A percentile compares a stretch with the other conserved stretches of the same genome.
Conservation (phyloP, 2,888 invertebrate genomes). For the Cremastobaeus sp. region DNA sequence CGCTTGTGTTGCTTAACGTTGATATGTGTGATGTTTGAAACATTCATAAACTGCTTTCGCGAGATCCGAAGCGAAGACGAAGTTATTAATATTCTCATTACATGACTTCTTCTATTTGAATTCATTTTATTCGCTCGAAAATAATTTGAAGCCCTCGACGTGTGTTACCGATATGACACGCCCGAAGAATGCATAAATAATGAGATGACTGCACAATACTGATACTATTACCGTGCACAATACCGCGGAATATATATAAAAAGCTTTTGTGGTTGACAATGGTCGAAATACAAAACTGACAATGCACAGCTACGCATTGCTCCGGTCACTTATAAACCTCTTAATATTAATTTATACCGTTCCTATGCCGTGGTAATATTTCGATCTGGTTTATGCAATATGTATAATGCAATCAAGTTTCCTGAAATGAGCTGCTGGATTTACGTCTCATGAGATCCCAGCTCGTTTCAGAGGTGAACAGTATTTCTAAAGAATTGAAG, state of each 20-base stretch:
- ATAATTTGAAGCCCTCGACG: constrained; percentile 37
- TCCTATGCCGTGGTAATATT: constrained; percentile 31
- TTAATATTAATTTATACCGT: constrained; percentile 59
- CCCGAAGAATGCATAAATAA: constrained; percentile 49
- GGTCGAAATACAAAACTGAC: constrained; percentile 40
- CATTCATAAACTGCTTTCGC: constrained; percentile 12
- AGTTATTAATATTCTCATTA: constrained; percentile 27
- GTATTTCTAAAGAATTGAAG: constrained; percentile 41
- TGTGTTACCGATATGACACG: constrained; percentile 35
- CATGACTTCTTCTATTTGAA: constrained; percentile 29
- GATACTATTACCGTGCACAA: constrained; percentile 34
- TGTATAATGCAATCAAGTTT: constrained; percentile 59
- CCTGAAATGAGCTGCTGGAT: constrained; percentile 54
- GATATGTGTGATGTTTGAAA: too few relatives aligned
- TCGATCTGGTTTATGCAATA: constrained; percentile 54
- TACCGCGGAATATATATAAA: constrained; percentile 33
- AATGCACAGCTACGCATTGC: constrained; percentile 19
- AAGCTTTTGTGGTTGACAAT: constrained; percentile 41
- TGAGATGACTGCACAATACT: constrained; percentile 36
- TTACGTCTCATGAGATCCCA: constrained; percentile 53
- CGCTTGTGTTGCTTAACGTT: not conserved
- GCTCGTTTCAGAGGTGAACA: constrained; percentile 37
- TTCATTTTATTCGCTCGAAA: constrained; percentile 32
- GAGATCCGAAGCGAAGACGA: constrained; percentile 18
- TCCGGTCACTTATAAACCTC: constrained; percentile 54